These are phyloP conservation scores for Nothocercus julius DNA, from an alignment of 2,113 vertebrate genomes.

Conservation along the genomic window DNA sequence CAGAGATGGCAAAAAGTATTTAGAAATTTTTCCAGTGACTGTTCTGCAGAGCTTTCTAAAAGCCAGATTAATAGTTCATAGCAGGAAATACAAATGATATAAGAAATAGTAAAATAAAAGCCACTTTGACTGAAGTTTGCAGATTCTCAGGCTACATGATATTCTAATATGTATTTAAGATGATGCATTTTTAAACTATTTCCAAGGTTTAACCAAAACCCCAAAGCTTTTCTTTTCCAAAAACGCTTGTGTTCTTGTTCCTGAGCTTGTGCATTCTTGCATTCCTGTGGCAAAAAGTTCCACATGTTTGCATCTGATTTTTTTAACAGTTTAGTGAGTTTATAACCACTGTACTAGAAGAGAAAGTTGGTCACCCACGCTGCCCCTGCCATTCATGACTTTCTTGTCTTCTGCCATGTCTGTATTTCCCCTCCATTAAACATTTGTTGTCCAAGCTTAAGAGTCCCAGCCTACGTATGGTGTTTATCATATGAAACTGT, in stretches of 20 bases:
- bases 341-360: neutral
- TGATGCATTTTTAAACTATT: neutral
- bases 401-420: neutral
- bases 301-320: too few relatives aligned
- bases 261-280: neutral
- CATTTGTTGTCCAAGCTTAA: neutral
- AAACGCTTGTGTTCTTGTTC: neutral
- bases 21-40: neutral
- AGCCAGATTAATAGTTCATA: neutral
- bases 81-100: neutral
- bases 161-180: neutral
- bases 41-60: neutral
- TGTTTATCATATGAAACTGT: neutral
- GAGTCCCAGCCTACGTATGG: neutral
- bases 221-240: neutral
- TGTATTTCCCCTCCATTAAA: neutral
- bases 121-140: neutral
- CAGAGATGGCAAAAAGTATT: neutral
- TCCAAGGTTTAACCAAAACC: neutral
- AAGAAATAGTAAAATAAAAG: neutral
- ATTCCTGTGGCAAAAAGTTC: neutral
- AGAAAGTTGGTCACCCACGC: neutral
- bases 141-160: neutral
- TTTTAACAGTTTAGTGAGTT: neutral
- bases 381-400: neutral